Evolutionary conservation across 2,888 invertebrate species (phyloP), one percentile per base, ranked within the genome.

Genomic region (Pteria penguin): DNA sequence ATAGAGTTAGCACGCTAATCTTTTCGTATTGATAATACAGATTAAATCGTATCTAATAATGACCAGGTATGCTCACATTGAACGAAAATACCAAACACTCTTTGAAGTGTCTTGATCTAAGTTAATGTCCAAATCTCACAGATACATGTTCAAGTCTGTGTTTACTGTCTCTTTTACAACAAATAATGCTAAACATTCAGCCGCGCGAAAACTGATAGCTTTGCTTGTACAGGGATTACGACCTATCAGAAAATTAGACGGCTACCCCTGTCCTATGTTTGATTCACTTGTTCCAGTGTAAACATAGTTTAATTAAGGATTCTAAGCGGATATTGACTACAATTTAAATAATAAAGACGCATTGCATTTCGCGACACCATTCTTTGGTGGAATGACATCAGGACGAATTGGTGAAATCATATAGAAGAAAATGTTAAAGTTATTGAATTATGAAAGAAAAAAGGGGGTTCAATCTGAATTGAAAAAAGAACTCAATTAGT

Each of bases 101-200:
- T 72, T 72, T 72, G 72, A 65, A 65, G 72, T 72, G 26, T n/a
- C 33, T 27, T 58, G 65, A 33, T 72, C 57, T 72, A 72, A 33
- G 31, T 65, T n/a, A 65, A 65, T 65, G 57, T 60, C 22, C 58
- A 72, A 72, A 72, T 65, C 65, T 62, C 4, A 31, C 27, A 57
- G 22, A 63, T 63, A 72, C 52, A 32, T 57, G 65, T 72, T 63
- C 55, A 65, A 18, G 54, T 65, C 29, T 31, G 33, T 68, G 32
- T 57, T 27, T 68, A 68, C 68, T n/a, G 24, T 57, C 27, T 68
- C 22, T 45, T 45, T 45, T 32, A 32, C 57, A 57, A 68, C 57
- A 68, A 68, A 57, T 57, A 32, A 36, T 45, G 4, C 26, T 29
- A 58, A 65, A 61, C 57, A 45, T 55, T 55, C n/a, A 26, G 58